phyloP scores from a whole-genome alignment of 2,888 invertebrate species.

The Therioaphis trifolii region DNA sequence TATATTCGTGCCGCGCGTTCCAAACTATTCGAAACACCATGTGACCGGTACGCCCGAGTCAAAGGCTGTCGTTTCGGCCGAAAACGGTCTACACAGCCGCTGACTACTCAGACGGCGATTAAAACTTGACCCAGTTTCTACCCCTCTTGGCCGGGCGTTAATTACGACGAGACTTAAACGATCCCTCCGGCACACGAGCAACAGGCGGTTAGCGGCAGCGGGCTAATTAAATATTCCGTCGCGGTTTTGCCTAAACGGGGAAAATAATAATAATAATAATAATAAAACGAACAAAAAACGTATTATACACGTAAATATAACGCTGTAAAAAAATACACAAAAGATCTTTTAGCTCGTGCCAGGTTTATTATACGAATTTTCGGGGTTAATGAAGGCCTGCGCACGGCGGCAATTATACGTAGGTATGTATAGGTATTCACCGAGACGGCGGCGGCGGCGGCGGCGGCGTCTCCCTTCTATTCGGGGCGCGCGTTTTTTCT shows the following conservation, averaged over 20 bases:
- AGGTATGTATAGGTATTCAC: no score
- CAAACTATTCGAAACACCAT: no score
- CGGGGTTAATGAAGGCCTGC: conserved; percentile 46
- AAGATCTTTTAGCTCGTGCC: conserved; percentile 59
- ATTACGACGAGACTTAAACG: conserved; percentile 43
- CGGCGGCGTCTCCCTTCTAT: conserved; percentile 38
- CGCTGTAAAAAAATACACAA: conserved; percentile 22
- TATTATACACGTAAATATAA: background rate
- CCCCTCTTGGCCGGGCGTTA: conserved; percentile 32
- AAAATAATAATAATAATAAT: no score
- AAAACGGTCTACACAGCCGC: background rate
- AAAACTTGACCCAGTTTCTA: conserved; percentile 60
- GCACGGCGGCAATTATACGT: background rate
- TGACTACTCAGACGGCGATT: conserved; percentile 44
- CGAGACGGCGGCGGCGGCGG: background rate
- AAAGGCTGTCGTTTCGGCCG: background rate
- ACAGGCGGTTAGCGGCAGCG: conserved; percentile 48
- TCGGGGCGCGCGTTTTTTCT: background rate
- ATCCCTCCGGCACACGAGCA: conserved; percentile 39
- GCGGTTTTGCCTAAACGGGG: background rate
- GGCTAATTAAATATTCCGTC: conserved; percentile 52
- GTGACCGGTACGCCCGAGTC: background rate
- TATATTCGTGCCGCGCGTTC: no score
- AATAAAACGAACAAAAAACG: conserved; percentile 11
- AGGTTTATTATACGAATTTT: conserved; percentile 29